These are phyloP conservation scores for Xerus inauris DNA, from an alignment of 2,113 vertebrate species.

Conservation along the genomic window DNA sequence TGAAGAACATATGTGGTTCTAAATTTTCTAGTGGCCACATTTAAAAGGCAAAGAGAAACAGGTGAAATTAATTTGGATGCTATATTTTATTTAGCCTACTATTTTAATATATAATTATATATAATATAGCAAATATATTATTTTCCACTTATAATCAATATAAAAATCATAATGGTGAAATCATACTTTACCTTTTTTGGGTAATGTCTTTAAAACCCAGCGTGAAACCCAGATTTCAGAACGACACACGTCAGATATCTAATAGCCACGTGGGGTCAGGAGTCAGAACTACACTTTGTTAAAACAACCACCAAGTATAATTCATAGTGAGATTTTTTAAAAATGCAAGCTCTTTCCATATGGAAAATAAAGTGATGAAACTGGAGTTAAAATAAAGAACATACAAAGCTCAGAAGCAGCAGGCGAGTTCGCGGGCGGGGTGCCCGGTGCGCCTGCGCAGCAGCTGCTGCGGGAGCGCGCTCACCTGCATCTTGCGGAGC, in stretches of 20 bases:
- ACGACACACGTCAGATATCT: background rate
- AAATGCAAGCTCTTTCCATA: background rate
- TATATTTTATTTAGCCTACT: background rate
- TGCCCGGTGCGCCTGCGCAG: too few relatives aligned
- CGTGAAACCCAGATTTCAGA: background rate
- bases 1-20: background rate
- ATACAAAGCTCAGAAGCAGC: background rate
- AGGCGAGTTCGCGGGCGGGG: too few relatives aligned
- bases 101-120: too few relatives aligned
- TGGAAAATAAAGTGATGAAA: too few relatives aligned
- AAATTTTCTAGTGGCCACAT: background rate
- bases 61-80: background rate
- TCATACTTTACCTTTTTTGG: background rate
- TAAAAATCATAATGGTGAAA: too few relatives aligned
- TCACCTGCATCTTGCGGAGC: conserved; percentile 91
- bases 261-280: too few relatives aligned
- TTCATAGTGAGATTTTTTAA: too few relatives aligned
- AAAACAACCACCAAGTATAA: too few relatives aligned
- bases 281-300: too few relatives aligned
- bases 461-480: background rate
- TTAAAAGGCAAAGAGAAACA: background rate
- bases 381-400: background rate
- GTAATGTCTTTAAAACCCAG: background rate
- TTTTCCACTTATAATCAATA: background rate
- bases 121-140: background rate